Evolutionary conservation across 2,888 invertebrate genomes (phyloP), one percentile per base, ranked within the genome.

Genomic region (Rhagium mordax): DNA sequence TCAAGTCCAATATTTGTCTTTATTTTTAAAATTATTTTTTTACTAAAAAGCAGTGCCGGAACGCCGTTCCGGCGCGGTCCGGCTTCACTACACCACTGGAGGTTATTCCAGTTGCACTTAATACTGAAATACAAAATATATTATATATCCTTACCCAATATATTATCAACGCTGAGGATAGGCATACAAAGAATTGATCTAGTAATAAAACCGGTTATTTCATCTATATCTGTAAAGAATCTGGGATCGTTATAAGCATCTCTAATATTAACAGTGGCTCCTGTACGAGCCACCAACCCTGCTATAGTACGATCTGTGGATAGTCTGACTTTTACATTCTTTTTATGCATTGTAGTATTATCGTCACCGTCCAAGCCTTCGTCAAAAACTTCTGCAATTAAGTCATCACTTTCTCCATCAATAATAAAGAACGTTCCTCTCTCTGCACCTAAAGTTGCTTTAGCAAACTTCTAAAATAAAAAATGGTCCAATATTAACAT

Each of bases 351-450:
- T 3, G 85, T 85, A 6, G 86, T 84, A n/a, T 13, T 41, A 0
- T 77, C 76, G 10, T 83, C 80, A 13, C 83, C 81, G 15, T 87
- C 83, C 13, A 85, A 89, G 0, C 91, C 91, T 80, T 92, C 91
- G 74, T 91, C 91, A 89, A 90, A 92, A 85, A 91, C 89, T 81
- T 92, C 91, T 0, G 91, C 91, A 7, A 87, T 83, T 8, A 90
- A 70, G 49, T 88, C 86, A 0, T 88, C 88, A 0, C 87, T 86
- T 0, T 88, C 87, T 72, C 87, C 87, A 79, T 91, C 89, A 41
- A 92, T 88, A 18, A 91, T 89, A 84, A 88, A 92, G 85, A 92
- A 90, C 49, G 89, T 89, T 53, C 90, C 90, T 27, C 90, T 86
- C 87, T 91, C 91, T 0, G 91, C 91, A 0, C 88, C 88, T 69